Conservation (phyloP, 2,113 vertebrate species). For the Ursus arctos region DNA sequence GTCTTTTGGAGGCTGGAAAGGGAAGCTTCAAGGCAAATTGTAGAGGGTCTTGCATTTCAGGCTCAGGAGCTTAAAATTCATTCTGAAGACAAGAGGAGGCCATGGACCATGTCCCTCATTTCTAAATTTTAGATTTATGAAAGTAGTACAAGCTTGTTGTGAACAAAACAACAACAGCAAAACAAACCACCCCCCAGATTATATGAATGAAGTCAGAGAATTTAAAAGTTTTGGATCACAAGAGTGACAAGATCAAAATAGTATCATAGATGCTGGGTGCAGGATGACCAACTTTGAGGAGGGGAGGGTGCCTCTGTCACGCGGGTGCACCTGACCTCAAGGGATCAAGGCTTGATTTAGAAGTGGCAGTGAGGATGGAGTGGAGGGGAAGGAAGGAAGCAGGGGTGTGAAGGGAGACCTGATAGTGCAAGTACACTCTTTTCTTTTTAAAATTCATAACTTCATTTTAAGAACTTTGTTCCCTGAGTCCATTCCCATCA, state of each 20-base stretch:
- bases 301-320: fast-evolving
- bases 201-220: not conserved
- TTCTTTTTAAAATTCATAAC: not conserved
- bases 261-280: not conserved
- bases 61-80: not conserved
- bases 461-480: conserved; percentile 3
- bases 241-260: not conserved
- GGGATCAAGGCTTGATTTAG: not conserved
- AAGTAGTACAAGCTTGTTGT: not conserved
- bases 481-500: not conserved
- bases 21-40: not conserved
- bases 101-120: not conserved
- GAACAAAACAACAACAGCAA: not conserved
- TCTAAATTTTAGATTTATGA: conserved; percentile 1
- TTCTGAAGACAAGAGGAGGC: not conserved
- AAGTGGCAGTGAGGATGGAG: not conserved
- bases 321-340: not conserved
- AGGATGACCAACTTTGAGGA: not conserved
- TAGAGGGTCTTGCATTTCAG: not conserved
- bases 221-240: not conserved
- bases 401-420: not conserved
- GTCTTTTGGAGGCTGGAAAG: not conserved
- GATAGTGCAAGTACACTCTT: not conserved
- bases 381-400: not conserved
- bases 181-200: not conserved